These are phyloP conservation scores for Amphimallon solstitiale DNA, from an alignment of 2,888 invertebrate species.

Conservation along the genomic window DNA sequence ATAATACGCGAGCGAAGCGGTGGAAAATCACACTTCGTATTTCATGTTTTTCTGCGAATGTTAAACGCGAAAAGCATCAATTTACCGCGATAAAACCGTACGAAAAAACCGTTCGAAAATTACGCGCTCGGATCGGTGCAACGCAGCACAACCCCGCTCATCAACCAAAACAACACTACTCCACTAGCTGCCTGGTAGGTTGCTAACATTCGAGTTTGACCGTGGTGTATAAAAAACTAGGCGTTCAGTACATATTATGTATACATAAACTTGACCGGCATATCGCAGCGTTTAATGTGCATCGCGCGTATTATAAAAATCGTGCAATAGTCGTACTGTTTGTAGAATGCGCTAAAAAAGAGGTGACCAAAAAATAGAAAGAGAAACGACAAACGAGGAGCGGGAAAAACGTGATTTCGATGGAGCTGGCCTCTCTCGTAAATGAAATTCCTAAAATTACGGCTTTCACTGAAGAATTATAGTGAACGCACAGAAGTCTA, in stretches of 20 bases:
- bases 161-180: conserved; percentile 16
- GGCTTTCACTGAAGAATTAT: neutral
- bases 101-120: conserved; percentile 4
- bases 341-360: neutral
- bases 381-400: neutral
- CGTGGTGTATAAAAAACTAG: conserved; percentile 9
- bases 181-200: neutral
- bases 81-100: neutral
- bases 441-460: conserved; percentile 9
- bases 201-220: conserved; percentile 5
- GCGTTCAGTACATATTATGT: neutral
- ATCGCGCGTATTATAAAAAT: no score
- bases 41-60: neutral
- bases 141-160: neutral
- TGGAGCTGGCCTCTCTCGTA: neutral
- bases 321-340: no score
- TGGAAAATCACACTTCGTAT: neutral
- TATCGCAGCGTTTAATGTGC: no score
- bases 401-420: conserved; percentile 1
- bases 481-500: neutral
- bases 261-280: conserved; percentile 15
- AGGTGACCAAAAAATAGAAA: neutral
- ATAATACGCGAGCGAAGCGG: neutral
- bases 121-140: neutral
- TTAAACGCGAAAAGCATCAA: neutral